A percentile compares a stretch with the other conserved stretches of the same genome.
Evolutionary conservation across 2,888 invertebrate species (phyloP).

Genomic region (Eupithecia subumbrata): DNA sequence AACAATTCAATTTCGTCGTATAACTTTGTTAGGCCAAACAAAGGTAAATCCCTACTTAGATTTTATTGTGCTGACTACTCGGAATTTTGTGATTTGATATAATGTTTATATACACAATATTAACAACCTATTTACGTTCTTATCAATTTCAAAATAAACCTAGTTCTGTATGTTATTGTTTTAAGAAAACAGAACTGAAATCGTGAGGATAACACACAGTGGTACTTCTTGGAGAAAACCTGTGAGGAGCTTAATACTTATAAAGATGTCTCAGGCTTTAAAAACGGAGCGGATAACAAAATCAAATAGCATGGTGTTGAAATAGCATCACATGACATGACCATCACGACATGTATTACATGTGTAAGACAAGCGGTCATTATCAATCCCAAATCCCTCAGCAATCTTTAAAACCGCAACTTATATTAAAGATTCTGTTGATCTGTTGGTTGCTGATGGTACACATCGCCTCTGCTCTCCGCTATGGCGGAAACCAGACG

Average conservation of each 20-base stretch:
- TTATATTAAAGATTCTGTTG: too few species aligned
- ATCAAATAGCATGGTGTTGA: too few species aligned
- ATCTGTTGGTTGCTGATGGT: too few species aligned
- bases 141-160: not conserved
- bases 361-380: too few species aligned
- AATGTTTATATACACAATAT: not conserved
- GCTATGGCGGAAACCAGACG: too few species aligned
- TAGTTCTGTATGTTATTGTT: not conserved
- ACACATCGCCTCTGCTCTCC: too few species aligned
- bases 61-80: not conserved
- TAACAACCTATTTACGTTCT: not conserved
- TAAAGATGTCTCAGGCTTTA: too few species aligned
- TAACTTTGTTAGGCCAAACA: not conserved
- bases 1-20: constrained; percentile 19
- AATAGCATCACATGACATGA: too few species aligned
- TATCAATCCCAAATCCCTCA: too few species aligned
- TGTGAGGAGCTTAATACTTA: not conserved
- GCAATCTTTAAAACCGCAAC: too few species aligned
- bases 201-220: not conserved
- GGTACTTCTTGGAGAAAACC: not conserved
- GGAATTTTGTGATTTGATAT: constrained; percentile 1
- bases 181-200: not conserved
- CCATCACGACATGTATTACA: too few species aligned
- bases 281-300: too few species aligned
- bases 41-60: not conserved